Conservation (phyloP, 1,140 invertebrate species). For the Neodiprion pinetum region DNA sequence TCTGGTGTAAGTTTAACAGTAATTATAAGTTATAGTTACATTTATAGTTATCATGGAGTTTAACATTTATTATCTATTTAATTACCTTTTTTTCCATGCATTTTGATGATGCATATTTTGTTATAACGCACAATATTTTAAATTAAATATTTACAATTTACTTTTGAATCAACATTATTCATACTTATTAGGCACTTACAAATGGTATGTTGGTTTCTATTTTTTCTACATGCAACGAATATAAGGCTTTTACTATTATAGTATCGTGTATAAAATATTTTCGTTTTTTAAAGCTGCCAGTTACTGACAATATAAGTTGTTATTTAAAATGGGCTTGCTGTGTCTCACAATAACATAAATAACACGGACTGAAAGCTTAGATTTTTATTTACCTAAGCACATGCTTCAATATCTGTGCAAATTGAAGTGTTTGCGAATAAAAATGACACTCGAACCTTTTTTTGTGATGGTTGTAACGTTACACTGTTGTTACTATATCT, state of each 20-base stretch:
- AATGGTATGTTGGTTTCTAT: not conserved
- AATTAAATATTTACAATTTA: slow-evolving; percentile 4
- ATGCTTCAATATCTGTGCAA: not conserved
- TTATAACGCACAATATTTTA: not conserved
- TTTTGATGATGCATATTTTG: not conserved
- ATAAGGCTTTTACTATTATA: not conserved
- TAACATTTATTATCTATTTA: not conserved
- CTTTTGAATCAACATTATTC: not conserved
- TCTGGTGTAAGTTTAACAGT: not conserved
- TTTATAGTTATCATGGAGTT: not conserved
- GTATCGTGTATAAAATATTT: not conserved
- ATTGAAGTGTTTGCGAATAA: too few relatives aligned
- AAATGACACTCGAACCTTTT: not conserved
- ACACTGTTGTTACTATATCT: not conserved
- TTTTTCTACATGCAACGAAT: not conserved
- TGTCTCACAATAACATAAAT: not conserved
- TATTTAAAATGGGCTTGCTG: not conserved
- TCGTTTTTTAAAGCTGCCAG: not conserved
- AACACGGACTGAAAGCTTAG: not conserved
- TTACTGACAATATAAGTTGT: not conserved
- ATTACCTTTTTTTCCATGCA: not conserved
- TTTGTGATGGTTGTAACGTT: not conserved
- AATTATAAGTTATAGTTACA: not conserved
- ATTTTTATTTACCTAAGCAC: not conserved
- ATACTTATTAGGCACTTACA: not conserved